Conservation (phyloP, 2,113 vertebrate species). For the Spilogale gracilis region DNA sequence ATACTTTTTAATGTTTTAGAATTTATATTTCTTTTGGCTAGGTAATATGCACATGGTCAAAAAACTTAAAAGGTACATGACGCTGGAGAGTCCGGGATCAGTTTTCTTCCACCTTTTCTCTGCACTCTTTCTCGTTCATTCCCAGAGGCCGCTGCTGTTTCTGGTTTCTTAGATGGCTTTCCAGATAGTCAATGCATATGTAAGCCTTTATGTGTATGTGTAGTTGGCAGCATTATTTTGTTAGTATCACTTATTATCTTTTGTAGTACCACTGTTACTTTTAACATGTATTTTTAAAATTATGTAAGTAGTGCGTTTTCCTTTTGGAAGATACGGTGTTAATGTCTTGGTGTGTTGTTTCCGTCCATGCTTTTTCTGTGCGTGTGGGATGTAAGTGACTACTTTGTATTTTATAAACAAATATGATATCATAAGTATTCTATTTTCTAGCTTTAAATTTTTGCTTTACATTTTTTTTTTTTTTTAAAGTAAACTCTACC, state of each 20-base stretch:
- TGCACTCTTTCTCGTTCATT: neutral
- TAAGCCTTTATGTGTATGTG: neutral
- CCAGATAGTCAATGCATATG: neutral
- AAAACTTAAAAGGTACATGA: conserved; percentile 7
- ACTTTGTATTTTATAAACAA: conserved; percentile 10
- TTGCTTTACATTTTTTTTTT: neutral
- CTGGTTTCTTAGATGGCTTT: neutral
- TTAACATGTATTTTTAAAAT: neutral
- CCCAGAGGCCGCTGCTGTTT: neutral
- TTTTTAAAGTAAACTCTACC: neutral
- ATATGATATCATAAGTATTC: neutral
- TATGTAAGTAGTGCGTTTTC: conserved; percentile 13
- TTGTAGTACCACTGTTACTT: neutral
- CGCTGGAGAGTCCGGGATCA: neutral
- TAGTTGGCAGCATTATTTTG: neutral
- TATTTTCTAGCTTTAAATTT: neutral
- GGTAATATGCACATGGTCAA: neutral
- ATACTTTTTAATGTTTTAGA: neutral
- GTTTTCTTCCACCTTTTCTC: neutral
- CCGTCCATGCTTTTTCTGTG: neutral
- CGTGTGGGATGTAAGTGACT: neutral
- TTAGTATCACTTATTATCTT: neutral
- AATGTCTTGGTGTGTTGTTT: neutral
- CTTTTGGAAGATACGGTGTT: neutral
- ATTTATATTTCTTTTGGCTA: neutral